Conservation (phyloP, 2,888 invertebrate species). For the Coecobrya sp. region DNA sequence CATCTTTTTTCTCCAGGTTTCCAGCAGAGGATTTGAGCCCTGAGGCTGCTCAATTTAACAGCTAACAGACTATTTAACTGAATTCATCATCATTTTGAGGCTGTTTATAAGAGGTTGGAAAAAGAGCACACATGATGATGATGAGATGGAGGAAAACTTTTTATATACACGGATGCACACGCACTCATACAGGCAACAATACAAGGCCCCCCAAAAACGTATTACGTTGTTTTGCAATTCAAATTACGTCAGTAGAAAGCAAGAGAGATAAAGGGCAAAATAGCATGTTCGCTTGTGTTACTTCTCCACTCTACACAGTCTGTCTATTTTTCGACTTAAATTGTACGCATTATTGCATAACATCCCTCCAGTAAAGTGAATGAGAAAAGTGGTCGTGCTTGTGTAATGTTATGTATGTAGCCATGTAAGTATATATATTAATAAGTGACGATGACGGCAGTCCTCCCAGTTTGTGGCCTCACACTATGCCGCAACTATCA, state of each 20-base stretch:
- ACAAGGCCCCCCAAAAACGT: conserved; percentile 66
- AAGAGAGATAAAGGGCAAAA: conserved; percentile 21
- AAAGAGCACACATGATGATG: conserved; percentile 51
- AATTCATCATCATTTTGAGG: conserved; percentile 54
- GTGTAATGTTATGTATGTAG: neutral
- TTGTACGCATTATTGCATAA: conserved; percentile 55
- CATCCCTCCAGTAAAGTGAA: conserved; percentile 9
- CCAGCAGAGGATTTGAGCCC: conserved; percentile 75
- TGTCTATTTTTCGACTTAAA: conserved; percentile 52
- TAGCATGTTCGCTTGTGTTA: neutral
- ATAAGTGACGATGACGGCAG: conserved; percentile 14
- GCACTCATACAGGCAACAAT: neutral
- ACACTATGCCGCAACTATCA: neutral
- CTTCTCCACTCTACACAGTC: conserved; percentile 19
- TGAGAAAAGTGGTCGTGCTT: conserved; percentile 30
- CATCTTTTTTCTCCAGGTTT: conserved; percentile 74
- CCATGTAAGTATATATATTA: neutral
- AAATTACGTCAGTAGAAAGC: conserved; percentile 56
- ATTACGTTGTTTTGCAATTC: conserved; percentile 76
- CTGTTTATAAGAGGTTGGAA: conserved; percentile 2
- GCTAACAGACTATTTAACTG: conserved; percentile 76
- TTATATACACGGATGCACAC: conserved; percentile 31
- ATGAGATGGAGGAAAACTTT: conserved; percentile 44
- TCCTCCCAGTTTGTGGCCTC: conserved; percentile 54
- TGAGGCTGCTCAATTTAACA: conserved; percentile 80